Base-by-base conservation (phyloP, 2,113 vertebrate species). In the Epinephelus moara region DNA sequence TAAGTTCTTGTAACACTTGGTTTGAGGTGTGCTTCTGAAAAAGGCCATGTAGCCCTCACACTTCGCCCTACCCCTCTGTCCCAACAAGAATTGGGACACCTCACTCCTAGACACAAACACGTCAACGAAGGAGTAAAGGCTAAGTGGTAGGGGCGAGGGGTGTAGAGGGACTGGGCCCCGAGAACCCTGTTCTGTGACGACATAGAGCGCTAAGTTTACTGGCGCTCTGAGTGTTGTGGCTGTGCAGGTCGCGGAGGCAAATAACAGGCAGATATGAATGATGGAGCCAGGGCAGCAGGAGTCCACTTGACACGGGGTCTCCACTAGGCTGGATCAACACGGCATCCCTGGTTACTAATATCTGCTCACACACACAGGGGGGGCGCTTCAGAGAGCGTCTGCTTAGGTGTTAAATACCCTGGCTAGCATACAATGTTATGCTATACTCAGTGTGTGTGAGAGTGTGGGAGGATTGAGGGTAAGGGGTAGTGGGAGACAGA, bases 221-320 rank as follows among this genome's bases (percentile, higher is more conserved):
- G n/a, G 19, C 0, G 25, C 78, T 83, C n/a, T 12, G 55, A 57
- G 25, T 69, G 40, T 30, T 52, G 33, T 30, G 69, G 49, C 69
- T 52, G 62, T 64, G 50, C 52, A 25, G 64, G 42, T 63, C 27
- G 8, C 72, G 85, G 68, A 73, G 82, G 78, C 73, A 89, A 86
- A 85, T 75, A 90, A 71, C 68, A 53, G 87, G 81, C 78, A 81
- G 79, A 85, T 81, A 86, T 90, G 90, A 93, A 85, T 90, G 93
- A 94, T 93, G 92, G 92, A 93, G 89, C 76, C 90, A 75, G 40
- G 69, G 70, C 91, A 90, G 88, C 88, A 61, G 90, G 93, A 91
- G 84, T 89, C 91, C 92, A 93, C 91, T 95, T 94, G 90, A 92
- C 89, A 88, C 85, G 61, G 70, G 76, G 89, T 85, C 91, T 90